A percentile compares a stretch with the other conserved stretches of the same genome.
phyloP scores from a whole-genome alignment of 2,113 vertebrate species.

The Oncorhynchus clarkii region DNA sequence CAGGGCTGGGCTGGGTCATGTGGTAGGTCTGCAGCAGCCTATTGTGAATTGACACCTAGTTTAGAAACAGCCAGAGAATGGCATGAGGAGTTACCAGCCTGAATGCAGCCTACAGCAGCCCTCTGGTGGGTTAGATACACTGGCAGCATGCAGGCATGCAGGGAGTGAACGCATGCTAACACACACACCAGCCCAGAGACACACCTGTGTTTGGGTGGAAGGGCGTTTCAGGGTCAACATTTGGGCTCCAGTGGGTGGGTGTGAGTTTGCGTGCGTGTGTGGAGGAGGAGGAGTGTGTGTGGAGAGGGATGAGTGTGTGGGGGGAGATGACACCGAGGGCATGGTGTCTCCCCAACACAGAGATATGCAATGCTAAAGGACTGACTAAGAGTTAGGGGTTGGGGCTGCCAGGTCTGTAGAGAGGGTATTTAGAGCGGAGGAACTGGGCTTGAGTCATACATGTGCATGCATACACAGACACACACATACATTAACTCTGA shows the following conservation, averaged over 20 bases:
- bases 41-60: conserved; percentile 99
- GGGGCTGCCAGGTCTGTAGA: not conserved
- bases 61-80: conserved; percentile 99
- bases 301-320: conserved; percentile 35
- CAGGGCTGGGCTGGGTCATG: conserved; percentile 59
- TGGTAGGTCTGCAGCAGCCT: conserved; percentile 99
- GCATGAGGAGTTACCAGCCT: conserved; percentile 97
- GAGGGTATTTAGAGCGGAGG: conserved; percentile 23
- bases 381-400: conserved; percentile 24
- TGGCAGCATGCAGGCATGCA: conserved; percentile 65
- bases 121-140: conserved; percentile 75
- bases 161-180: conserved; percentile 43
- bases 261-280: conserved; percentile 1
- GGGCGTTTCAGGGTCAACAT: no score
- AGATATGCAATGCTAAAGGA: conserved; percentile 46
- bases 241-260: conserved; percentile 7
- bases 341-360: conserved; percentile 65
- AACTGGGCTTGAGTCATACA: conserved; percentile 11
- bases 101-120: conserved; percentile 80
- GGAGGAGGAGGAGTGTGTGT: not conserved
- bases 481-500: conserved; percentile 42
- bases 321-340: conserved; percentile 69
- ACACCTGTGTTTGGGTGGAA: not conserved
- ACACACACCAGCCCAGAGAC: conserved; percentile 9
- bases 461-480: not conserved